Percentiles rank a stretch among this genome's conserved stretches.
Evolutionary conservation across 2,797 vertebrate genomes (phyloP).

Genomic region (Pseudopleuronectes americanus): DNA sequence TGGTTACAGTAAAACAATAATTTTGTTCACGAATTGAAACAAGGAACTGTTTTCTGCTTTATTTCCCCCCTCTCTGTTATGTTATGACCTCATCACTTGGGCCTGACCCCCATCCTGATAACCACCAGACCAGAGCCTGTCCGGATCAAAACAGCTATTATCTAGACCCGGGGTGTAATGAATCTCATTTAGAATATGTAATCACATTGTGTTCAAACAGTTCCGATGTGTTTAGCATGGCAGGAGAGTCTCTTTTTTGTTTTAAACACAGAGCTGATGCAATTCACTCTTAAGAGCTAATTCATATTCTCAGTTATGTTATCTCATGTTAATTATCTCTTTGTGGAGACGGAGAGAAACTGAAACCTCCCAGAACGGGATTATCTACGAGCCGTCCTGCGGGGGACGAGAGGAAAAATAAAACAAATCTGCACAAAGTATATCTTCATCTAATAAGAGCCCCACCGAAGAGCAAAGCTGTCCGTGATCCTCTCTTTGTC

Average conservation of each 20-base stretch:
- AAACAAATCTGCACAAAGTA: constrained; percentile 56
- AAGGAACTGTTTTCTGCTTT: not conserved
- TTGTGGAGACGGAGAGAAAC: constrained; percentile 32
- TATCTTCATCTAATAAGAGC: no score
- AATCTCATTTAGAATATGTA: constrained; percentile 25
- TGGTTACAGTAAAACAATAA: no score
- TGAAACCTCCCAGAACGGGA: constrained; percentile 44
- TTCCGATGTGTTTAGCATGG: constrained; percentile 18
- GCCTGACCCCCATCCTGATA: not conserved
- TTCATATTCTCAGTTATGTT: constrained; percentile 38
- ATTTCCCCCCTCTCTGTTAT: not conserved
- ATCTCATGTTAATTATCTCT: constrained; percentile 61
- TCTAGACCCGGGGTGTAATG: constrained; percentile 12
- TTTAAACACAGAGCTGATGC: constrained; percentile 46
- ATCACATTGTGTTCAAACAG: constrained; percentile 16
- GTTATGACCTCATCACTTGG: not conserved
- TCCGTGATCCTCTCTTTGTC: constrained; percentile 51
- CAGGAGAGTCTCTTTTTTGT: constrained; percentile 20
- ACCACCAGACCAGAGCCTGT: not conserved
- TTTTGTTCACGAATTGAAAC: not conserved
- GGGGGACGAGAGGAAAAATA: constrained; percentile 41
- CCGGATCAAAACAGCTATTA: constrained; percentile 1
- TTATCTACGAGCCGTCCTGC: constrained; percentile 59
- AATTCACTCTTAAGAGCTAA: constrained; percentile 34
- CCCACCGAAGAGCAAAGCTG: constrained; percentile 26